Percentiles rank a stretch among this genome's conserved stretches.
phyloP scores from a whole-genome alignment of 2,113 vertebrate species.

The Opisthocomus hoazin region DNA sequence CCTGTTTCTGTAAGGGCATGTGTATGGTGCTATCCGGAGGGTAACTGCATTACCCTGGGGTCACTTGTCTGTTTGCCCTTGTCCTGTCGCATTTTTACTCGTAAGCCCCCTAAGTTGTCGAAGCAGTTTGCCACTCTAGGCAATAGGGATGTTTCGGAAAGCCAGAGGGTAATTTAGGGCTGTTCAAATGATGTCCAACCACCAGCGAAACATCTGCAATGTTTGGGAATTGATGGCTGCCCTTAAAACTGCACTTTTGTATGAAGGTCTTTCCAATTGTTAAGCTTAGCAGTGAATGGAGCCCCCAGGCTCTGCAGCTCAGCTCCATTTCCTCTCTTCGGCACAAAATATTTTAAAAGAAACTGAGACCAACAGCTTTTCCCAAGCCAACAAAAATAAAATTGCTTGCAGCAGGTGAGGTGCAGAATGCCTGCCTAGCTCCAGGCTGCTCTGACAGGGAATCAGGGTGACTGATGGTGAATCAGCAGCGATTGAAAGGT shows the following conservation, averaged over 20 bases:
- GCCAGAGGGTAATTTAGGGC: background rate
- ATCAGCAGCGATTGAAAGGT: background rate
- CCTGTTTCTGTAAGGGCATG: rapidly evolving
- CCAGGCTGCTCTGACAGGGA: background rate
- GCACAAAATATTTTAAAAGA: conserved; percentile 33
- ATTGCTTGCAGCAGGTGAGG: background rate
- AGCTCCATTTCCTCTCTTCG: background rate
- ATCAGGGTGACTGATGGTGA: background rate
- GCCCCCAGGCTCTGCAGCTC: background rate
- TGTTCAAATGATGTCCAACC: background rate
- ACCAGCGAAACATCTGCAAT: background rate
- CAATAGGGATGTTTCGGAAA: background rate
- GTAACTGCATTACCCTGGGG: background rate
- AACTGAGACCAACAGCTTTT: background rate
- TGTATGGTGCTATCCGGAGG: background rate
- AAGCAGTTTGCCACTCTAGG: background rate
- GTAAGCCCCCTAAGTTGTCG: background rate
- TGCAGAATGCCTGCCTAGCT: background rate
- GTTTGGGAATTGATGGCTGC: background rate
- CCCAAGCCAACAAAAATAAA: conserved; percentile 16
- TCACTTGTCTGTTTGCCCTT: background rate
- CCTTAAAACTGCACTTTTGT: background rate
- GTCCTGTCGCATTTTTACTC: background rate
- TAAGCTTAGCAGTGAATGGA: background rate
- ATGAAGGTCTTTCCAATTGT: background rate